Evolutionary conservation across 1,140 invertebrate genomes (phyloP), one percentile per base, ranked within the genome.

Genomic region (Caenorhabditis briggsae): DNA sequence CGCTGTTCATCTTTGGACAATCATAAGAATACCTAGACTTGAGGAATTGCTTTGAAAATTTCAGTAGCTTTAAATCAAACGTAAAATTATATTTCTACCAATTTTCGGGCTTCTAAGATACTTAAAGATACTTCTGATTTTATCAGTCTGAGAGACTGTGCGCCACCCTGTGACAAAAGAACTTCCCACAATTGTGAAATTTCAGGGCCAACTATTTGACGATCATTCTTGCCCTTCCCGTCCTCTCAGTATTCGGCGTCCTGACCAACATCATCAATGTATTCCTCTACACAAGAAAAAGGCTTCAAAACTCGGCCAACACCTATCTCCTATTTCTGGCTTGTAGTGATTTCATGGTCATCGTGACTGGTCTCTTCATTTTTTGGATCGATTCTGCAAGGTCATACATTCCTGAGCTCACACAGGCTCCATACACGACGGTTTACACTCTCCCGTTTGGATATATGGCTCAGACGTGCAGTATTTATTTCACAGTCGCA

Each of bases 391-490:
- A 90, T 78, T 91, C 89, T n/a, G 91, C 91, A 7, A 82, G 91
- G 14, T 90, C 90, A 16, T 92, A 92, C 82, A 90, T 92, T 83
- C 90, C 90, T 18, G 89, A 90, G 61, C 83, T 92, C 18, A 86
- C 89, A 43, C 83, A 88, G 18, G 91, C 91, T 46, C 91, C 91
- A 5, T 92, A 92, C 82, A 90, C 91, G 14, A 92, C 91, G 6
- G 91, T 91, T 46, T 91, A 90, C 82, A 87, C 88, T 3, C 86
- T 90, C 23, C 90, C 90, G 23, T 89, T 90, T 55, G 90, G 91
- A 20, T 92, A 92, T 84, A 92, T 92, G 91, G 91, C 91, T 33
- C 91, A 92, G 83, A 92, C 91, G 2, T 91, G 90, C 65, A 89
- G 88, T 50, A 91, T 92, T 20, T 92, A 92, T 82, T 92, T 92